A percentile compares a stretch with the other conserved stretches of the same genome.
Evolutionary conservation across 2,113 vertebrate species (phyloP).

Genomic region (Sinocyclocheilus grahami): DNA sequence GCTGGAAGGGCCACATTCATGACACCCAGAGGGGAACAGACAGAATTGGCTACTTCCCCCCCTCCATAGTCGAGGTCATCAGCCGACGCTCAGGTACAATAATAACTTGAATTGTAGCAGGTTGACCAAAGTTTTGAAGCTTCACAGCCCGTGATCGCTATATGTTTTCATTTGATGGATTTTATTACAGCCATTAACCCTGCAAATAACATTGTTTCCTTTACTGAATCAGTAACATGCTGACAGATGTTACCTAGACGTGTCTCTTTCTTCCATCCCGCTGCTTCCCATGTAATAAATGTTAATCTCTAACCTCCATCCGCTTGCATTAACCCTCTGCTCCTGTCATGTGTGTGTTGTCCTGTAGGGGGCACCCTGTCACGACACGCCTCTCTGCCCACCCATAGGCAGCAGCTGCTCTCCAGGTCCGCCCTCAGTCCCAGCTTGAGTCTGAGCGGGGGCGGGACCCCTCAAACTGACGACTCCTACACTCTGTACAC

Average conservation of each 20-base stretch:
- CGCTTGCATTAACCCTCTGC: conserved; percentile 54
- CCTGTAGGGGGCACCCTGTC: conserved; percentile 82
- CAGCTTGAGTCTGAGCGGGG: conserved; percentile 54
- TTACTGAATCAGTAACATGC: background rate
- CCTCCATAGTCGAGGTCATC: conserved; percentile 93
- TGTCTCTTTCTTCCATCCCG: conserved; percentile 6
- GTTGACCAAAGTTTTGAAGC: background rate
- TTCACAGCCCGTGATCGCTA: background rate
- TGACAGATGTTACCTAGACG: background rate
- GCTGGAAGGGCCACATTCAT: conserved; percentile 95
- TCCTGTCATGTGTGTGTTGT: conserved; percentile 64
- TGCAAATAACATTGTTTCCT: background rate
- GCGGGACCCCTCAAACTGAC: conserved; percentile 72
- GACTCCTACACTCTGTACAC: conserved; percentile 74
- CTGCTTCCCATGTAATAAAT: conserved; percentile 42
- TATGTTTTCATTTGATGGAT: background rate
- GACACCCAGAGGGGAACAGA: conserved; percentile 87
- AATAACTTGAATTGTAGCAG: background rate
- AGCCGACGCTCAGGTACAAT: conserved; percentile 83
- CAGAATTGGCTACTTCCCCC: conserved; percentile 90
- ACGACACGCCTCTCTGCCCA: conserved; percentile 77
- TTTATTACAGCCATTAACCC: background rate
- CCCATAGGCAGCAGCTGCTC: conserved; percentile 77
- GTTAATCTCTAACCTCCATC: conserved; percentile 58
- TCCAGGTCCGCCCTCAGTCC: conserved; percentile 69